Evolutionary conservation across 92 coral and sea anemone species (phyloP), one percentile per base, ranked within the genome.

Genomic region (Hydrozoanthus gracilis): DNA sequence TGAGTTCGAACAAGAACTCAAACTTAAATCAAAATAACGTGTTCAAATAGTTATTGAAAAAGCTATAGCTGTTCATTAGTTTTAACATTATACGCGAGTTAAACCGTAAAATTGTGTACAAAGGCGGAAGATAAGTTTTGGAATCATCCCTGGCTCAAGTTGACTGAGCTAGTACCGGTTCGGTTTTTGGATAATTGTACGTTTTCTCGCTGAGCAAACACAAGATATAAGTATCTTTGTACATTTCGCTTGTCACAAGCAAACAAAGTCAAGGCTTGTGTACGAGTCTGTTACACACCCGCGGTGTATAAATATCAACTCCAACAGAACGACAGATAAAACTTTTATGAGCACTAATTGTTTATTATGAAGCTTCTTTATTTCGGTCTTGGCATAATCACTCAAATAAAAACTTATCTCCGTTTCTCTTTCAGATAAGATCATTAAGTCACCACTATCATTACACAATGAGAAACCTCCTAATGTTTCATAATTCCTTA

Each of bases 341-440:
- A 64, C n/a, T 64, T 65, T 79, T 65, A 80, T 80, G 85, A 80
- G 48, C 73, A 80, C 74, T 64, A 49, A 62, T 49, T 80, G 65
- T 80, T 51, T 65, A 47, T 68, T 4, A 68, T 68, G 48, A 80
- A 65, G 56, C 16, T 80, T 16, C 62, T 80, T 67, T 80, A 80
- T 64, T 80, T 80, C 85, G 18, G 15, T 80, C 44, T 80, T 48
- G 55, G 72, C 20, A 6, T 49, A 80, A 80, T 80, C 51, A 10
- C 50, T 16, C 60, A 80, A 46, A 80, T 62, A 65, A 46, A 52
- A 58, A 46, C 48, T 62, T 8, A 46, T n/a, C 18, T 3, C 2
- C 46, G 14, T 18, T 47, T 49, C 39, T 48, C 13, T 17, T 65
- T 16, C 45, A 17, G 85, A 80, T 80, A 80, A 80, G 51, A 80